A percentile compares a stretch with the other conserved stretches of the same genome.
Conservation (phyloP, 2,113 vertebrate genomes). For the Oncorhynchus masou region DNA sequence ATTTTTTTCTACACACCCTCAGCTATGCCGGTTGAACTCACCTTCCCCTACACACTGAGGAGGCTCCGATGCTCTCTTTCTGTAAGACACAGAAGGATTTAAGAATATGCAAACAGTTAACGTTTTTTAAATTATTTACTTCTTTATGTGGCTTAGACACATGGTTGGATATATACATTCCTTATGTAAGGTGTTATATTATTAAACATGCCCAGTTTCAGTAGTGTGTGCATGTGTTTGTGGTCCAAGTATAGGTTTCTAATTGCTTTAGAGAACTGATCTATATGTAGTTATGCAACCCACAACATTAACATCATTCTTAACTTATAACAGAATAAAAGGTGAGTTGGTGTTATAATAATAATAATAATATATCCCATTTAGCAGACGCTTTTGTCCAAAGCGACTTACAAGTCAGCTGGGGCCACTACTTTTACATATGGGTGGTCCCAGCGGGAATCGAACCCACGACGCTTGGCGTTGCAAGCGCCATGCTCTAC, state of each 20-base stretch:
- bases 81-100: constrained; percentile 54
- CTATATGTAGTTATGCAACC: constrained; percentile 68
- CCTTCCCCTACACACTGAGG: constrained; percentile 32
- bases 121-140: constrained; percentile 71
- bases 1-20: neutral
- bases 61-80: constrained; percentile 41
- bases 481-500: too few relatives aligned
- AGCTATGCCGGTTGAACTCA: constrained; percentile 21
- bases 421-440: too few relatives aligned
- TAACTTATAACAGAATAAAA: constrained; percentile 45
- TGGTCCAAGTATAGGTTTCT: constrained; percentile 67
- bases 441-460: too few relatives aligned
- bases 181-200: constrained; percentile 74
- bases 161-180: constrained; percentile 68
- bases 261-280: constrained; percentile 72
- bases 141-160: constrained; percentile 72
- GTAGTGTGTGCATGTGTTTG: constrained; percentile 50
- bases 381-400: too few relatives aligned
- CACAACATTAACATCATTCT: constrained; percentile 64
- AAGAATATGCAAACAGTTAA: constrained; percentile 74
- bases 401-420: too few relatives aligned
- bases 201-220: constrained; percentile 73
- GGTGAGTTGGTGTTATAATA: neutral
- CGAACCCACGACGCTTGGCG: too few relatives aligned
- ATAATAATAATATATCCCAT: too few relatives aligned